Conservation (phyloP, 2,113 vertebrate species). For the Cnemophilus loriae region DNA sequence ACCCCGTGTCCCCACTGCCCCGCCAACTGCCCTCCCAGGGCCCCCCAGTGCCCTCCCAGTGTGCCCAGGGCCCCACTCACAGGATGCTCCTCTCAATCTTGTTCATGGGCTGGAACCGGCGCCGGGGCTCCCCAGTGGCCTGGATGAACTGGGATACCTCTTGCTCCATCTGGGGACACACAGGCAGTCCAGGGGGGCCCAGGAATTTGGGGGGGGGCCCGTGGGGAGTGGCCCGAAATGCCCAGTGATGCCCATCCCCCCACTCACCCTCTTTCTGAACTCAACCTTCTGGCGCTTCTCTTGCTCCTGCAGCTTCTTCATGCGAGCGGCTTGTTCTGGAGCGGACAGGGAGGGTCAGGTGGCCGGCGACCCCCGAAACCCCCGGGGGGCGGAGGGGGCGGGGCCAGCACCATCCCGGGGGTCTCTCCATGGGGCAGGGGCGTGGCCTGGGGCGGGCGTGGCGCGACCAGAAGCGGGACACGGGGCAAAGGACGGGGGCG, state of each 20-base stretch:
- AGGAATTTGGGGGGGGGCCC: no score
- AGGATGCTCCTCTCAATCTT: neutral
- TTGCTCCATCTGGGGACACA: neutral
- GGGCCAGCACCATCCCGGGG: neutral
- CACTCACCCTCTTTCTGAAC: neutral
- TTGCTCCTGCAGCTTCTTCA: neutral
- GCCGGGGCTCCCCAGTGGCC: neutral
- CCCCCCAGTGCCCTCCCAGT: neutral
- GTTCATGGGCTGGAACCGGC: neutral
- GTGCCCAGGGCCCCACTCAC: neutral
- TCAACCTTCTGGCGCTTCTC: neutral
- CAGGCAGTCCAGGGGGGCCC: neutral
- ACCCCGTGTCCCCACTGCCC: neutral
- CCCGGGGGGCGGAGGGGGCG: no score
- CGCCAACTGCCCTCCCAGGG: no score
- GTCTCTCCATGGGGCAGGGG: neutral
- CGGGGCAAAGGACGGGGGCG: neutral
- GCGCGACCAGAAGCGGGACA: no score
- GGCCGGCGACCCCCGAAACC: neutral
- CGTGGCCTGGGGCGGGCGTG: neutral
- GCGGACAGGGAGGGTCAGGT: no score
- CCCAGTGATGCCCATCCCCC: fast-evolving
- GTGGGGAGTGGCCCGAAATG: fast-evolving
- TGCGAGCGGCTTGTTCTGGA: neutral
- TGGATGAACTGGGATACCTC: neutral